Evolutionary conservation across 2,888 invertebrate species (phyloP), one percentile per base, ranked within the genome.

Genomic region (Hipparchia sbordonii): DNA sequence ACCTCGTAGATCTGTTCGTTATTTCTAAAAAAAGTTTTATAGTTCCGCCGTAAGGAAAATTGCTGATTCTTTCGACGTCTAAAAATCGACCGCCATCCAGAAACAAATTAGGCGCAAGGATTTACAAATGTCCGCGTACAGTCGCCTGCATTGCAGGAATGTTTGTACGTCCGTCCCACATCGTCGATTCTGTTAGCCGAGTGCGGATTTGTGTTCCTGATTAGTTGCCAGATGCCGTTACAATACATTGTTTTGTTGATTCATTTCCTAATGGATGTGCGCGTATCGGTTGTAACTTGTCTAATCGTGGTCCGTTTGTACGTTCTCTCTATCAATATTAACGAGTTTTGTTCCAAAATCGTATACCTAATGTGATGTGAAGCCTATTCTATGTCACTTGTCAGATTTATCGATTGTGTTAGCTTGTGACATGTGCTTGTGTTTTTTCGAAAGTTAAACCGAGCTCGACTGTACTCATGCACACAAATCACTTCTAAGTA

Each of bases 111-210:
- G 70, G 66, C 70, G 70, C 67, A 72, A 69, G 73, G 72, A 72
- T 70, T 72, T 72, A 76, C 77, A 76, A 76, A 77, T 76, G 74
- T 61, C 72, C 60, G 56, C 62, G 63, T 23, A 56, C 52, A 39
- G 52, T 52, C 70, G 76, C 74, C 75, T 73, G 75, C 76, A 73
- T 75, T 76, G 76, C 74, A 67, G 76, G 48, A 48, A 6, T 48
- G 48, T 48, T 76, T 76, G 78, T 72, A 67, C 72, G 72, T 77
- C 78, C 76, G 76, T 73, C 65, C 66, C 59, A 68, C 74, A 76
- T 72, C 62, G 70, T 72, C 74, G 74, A 66, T 69, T 73, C 72
- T 70, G 75, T 74, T 74, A 60, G 61, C 6, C 59, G 62, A 70
- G 67, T 33, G 51, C 72, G 72, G 76, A 76, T 74, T 74, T 71